Evolutionary conservation across 2,888 invertebrate genomes (phyloP).

Genomic region (Exephanes ischioxanthus): DNA sequence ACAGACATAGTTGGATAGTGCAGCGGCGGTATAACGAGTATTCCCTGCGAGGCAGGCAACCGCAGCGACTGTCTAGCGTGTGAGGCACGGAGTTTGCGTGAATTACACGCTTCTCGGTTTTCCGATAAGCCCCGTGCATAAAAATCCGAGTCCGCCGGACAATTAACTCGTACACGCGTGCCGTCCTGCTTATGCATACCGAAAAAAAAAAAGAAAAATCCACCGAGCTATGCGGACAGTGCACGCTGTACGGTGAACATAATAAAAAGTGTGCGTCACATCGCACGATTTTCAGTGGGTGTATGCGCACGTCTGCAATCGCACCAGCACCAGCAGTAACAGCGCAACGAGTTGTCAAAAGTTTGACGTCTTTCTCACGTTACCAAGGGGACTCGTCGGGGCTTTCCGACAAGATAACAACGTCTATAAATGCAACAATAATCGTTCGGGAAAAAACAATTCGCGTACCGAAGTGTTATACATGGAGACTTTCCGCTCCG

Average conservation of each 20-base stretch:
- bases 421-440: background rate
- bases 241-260: background rate
- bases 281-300: slow-evolving; percentile 3
- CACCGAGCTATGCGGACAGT: background rate
- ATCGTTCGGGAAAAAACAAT: background rate
- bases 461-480: background rate
- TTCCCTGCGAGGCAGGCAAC: background rate
- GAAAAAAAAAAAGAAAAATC: background rate
- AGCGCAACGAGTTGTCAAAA: slow-evolving; percentile 41
- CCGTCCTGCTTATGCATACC: background rate
- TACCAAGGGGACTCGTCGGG: slow-evolving; percentile 5
- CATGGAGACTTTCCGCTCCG: slow-evolving; percentile 17
- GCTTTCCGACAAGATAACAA: slow-evolving; percentile 6
- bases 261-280: slow-evolving; percentile 15
- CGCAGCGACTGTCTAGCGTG: background rate
- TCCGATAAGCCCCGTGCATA: background rate
- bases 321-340: slow-evolving; percentile 1
- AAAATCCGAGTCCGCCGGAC: background rate
- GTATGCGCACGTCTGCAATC: slow-evolving; percentile 15
- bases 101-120: background rate
- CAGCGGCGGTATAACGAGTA: background rate
- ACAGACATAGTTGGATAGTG: background rate
- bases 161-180: background rate
- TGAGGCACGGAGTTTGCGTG: background rate
- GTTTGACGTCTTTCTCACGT: slow-evolving; percentile 35